Base-by-base conservation (phyloP, 1,140 invertebrate species). In the Sitobion miscanthi region DNA sequence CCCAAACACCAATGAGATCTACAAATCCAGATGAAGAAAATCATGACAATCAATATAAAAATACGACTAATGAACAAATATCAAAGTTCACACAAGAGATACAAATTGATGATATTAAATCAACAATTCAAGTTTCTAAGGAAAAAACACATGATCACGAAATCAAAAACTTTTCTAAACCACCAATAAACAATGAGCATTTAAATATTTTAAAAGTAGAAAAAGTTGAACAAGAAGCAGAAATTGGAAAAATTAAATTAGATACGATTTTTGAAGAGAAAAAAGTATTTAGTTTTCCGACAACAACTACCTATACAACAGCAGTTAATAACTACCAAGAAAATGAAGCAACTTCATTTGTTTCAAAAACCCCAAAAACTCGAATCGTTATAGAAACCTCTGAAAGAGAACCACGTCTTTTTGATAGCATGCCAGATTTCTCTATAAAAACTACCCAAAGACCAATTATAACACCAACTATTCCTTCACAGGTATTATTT, bases 341-440 rank as follows among this genome's bases (percentile, higher is more conserved):
- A 17, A 85, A 86, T 57, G 82, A 83, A 54, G 82, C 23, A 42
- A 93, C 38, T 57, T 85, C 49, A 42, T 92, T 82, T 83, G n/a
- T 83, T 23, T 83, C 90, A 52, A 93, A 85, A 85, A n/a, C 45
- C 5, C 91, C 91, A 54, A 93, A 54, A 83, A 85, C 82, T 83
- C 93, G 89, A 90, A 90, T 89, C 4, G 25, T 93, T 38, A 30
- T 82, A 8, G 87, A 89, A 93, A 93, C 42, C 77, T 93, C 57
- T 88, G 62, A 93, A 88, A 85, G 94, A 82, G 94, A 94, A 91
- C 94, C 94, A 82, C 94, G 94, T 87, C 45, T 94, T 45, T 94
- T 94, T 94, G 94, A 94, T 35, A 94, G 94, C 62, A 91, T 94
- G 94, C 94, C 94, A 9, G 94, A 94, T 77, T 94, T 94, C 77